phyloP scores from a whole-genome alignment of 92 coral and sea anemone genomes.

The Siderastrea radians region DNA sequence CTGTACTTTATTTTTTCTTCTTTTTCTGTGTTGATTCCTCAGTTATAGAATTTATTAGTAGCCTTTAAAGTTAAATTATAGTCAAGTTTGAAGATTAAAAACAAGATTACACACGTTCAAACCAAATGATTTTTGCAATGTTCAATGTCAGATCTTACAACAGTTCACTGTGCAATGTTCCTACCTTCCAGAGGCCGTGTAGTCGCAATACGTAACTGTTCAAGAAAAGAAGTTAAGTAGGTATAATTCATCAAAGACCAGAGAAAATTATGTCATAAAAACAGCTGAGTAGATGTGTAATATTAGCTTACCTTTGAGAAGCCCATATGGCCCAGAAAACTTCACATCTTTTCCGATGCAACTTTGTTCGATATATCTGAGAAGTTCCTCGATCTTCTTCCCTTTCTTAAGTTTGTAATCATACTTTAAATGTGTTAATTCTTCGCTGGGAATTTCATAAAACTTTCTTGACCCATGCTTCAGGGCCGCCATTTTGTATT shows the following conservation, averaged over 20 bases:
- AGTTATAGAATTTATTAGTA: too few species aligned
- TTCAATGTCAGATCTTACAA: neutral
- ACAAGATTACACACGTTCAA: neutral
- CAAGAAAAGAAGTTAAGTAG: slow-evolving; percentile 1
- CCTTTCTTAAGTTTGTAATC: slow-evolving; percentile 9
- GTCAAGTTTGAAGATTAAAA: too few species aligned
- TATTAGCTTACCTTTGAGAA: slow-evolving; percentile 73
- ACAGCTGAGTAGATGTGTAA: neutral
- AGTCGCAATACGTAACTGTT: slow-evolving; percentile 93
- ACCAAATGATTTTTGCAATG: neutral
- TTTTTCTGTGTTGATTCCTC: too few species aligned
- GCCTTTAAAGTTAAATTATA: too few species aligned
- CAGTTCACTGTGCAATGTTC: neutral
- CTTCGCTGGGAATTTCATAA: slow-evolving; percentile 86
- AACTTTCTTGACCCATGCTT: slow-evolving; percentile 87
- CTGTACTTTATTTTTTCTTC: too few species aligned
- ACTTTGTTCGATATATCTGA: slow-evolving; percentile 78
- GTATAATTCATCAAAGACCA: neutral
- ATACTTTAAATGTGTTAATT: slow-evolving; percentile 40
- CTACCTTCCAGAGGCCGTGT: slow-evolving; percentile 98
- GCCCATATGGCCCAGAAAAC: slow-evolving; percentile 94
- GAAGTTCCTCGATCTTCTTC: slow-evolving; percentile 53
- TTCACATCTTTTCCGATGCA: slow-evolving; percentile 90
- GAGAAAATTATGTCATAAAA: neutral
- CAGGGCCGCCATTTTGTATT: slow-evolving; percentile 89